Evolutionary conservation across 2,797 vertebrate genomes (phyloP).

Genomic region (Trematomus bernacchii): DNA sequence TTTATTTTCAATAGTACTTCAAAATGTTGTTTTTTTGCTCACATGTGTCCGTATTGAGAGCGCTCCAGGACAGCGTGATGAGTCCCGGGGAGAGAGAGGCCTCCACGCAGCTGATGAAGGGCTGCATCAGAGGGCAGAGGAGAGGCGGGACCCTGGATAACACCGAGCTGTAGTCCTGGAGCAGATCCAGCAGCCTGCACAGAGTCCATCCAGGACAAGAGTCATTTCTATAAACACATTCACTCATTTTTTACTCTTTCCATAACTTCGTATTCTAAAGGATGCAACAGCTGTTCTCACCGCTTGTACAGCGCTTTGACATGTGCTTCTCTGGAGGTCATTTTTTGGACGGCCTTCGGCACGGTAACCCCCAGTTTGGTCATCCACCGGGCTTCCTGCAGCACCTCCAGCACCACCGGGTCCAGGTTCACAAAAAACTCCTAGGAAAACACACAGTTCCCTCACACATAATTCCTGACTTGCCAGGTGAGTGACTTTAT

Average conservation of each 20-base stretch:
- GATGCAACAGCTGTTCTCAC: conserved; percentile 56
- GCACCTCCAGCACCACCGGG: conserved; percentile 83
- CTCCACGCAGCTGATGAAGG: conserved; percentile 83
- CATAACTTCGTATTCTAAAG: too few relatives aligned
- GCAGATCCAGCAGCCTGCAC: conserved; percentile 82
- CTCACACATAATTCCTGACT: not conserved
- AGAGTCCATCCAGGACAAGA: not conserved
- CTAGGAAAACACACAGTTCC: conserved; percentile 59
- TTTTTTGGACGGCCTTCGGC: conserved; percentile 77
- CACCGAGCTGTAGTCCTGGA: conserved; percentile 75
- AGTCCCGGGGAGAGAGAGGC: conserved; percentile 84
- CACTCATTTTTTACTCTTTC: too few relatives aligned
- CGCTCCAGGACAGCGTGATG: conserved; percentile 85
- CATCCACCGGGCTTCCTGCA: conserved; percentile 87
- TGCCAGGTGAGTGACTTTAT: not conserved
- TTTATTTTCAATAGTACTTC: too few relatives aligned
- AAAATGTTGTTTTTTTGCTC: conserved; percentile 24
- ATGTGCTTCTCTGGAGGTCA: conserved; percentile 76
- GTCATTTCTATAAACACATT: too few relatives aligned
- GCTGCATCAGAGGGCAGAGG: conserved; percentile 84
- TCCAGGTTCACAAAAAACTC: conserved; percentile 88
- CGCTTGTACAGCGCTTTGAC: conserved; percentile 82
- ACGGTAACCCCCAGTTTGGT: conserved; percentile 80
- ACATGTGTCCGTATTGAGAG: conserved; percentile 83
- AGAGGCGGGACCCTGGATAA: conserved; percentile 75